Conservation (phyloP, 2,113 vertebrate genomes). For the Motacilla alba region DNA sequence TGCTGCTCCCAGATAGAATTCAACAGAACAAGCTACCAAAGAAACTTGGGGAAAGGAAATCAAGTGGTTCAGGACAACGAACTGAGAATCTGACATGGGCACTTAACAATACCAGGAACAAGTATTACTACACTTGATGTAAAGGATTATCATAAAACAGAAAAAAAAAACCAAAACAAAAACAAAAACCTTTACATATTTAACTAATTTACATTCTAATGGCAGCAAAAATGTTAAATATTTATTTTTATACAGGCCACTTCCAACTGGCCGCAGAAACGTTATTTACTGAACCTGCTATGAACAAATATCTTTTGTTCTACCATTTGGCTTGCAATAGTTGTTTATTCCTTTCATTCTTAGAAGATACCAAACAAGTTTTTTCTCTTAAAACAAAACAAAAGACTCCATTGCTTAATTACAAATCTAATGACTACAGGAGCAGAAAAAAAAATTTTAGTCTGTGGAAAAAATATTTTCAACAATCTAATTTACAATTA, state of each 20-base stretch:
- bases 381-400: not conserved
- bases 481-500: not conserved
- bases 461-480: not conserved
- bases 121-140: not conserved
- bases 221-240: not conserved
- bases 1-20: not conserved
- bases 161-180: too few relatives aligned
- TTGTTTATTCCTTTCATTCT: not conserved
- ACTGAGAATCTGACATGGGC: not conserved
- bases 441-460: not conserved
- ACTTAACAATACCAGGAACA: not conserved
- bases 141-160: not conserved
- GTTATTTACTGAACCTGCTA: not conserved
- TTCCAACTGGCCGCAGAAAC: not conserved
- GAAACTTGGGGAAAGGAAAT: not conserved
- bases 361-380: not conserved
- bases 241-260: not conserved
- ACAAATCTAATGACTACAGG: not conserved
- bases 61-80: not conserved
- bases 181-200: fast-evolving
- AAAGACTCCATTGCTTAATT: not conserved
- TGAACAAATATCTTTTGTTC: not conserved
- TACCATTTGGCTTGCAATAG: not conserved
- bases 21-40: not conserved
- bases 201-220: not conserved